These are phyloP conservation scores for Caenorhabditis remanei DNA, from an alignment of 1,140 invertebrate genomes.

Conservation along the genomic window DNA sequence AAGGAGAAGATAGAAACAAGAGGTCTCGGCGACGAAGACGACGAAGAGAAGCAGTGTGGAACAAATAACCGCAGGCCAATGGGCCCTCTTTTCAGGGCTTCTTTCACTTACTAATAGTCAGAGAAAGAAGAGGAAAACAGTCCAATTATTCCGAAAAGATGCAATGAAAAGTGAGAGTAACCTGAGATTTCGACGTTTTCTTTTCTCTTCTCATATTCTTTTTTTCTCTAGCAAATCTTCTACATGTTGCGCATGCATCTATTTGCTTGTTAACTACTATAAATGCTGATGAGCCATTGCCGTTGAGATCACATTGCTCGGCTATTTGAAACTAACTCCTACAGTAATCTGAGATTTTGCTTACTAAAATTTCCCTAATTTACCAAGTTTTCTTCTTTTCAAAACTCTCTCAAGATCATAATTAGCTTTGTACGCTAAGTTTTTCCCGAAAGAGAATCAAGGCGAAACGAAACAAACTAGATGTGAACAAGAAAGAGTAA, in stretches of 20 bases:
- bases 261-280: constrained; percentile 34
- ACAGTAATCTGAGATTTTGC: constrained; percentile 32
- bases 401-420: neutral
- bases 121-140: constrained; percentile 28
- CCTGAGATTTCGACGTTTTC: constrained; percentile 19
- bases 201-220: constrained; percentile 3
- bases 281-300: constrained; percentile 38
- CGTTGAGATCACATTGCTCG: constrained; percentile 27
- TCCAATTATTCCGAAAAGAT: constrained; percentile 48
- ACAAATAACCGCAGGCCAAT: constrained; percentile 52
- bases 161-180: constrained; percentile 27
- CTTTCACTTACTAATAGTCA: constrained; percentile 43
- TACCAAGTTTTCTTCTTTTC: neutral
- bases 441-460: no score
- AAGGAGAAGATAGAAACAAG: constrained; percentile 15
- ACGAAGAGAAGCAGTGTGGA: constrained; percentile 24
- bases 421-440: neutral
- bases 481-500: neutral
- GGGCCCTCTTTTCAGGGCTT: neutral
- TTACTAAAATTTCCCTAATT: neutral
- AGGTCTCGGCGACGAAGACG: neutral
- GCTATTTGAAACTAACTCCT: constrained; percentile 37
- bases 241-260: neutral
- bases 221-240: neutral
- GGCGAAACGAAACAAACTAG: no score